phyloP scores from a whole-genome alignment of 2,797 vertebrate genomes.

The Erithacus rubecula region DNA sequence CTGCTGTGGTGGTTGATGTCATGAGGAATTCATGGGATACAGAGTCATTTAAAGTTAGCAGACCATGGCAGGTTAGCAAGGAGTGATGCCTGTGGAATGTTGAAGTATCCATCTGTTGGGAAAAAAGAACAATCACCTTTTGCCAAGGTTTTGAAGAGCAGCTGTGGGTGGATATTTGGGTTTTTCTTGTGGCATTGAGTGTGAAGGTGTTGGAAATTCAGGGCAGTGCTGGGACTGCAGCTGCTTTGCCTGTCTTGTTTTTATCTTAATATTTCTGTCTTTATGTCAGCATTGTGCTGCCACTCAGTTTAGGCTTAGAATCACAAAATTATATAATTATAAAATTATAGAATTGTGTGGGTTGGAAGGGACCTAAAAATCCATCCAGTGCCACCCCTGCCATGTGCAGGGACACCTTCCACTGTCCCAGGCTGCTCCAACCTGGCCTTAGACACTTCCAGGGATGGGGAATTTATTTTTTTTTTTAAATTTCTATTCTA shows the following conservation, averaged over 20 bases:
- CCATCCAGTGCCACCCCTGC: background rate
- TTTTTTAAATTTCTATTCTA: background rate
- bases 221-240: background rate
- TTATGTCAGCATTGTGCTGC: background rate
- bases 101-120: background rate
- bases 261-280: background rate
- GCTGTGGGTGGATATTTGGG: background rate
- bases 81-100: constrained; percentile 43
- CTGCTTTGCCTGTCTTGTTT: background rate
- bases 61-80: constrained; percentile 49
- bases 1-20: constrained; percentile 62
- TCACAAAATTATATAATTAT: background rate
- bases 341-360: background rate
- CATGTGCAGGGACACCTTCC: background rate
- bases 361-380: background rate
- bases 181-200: background rate
- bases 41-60: constrained; percentile 48
- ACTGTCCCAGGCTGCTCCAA: background rate
- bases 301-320: background rate
- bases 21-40: background rate
- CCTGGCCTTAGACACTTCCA: background rate
- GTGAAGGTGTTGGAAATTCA: background rate
- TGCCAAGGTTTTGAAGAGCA: background rate
- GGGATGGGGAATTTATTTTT: background rate
- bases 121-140: background rate